Conservation (phyloP, 2,797 vertebrate species). For the Passerculus sandwichensis region DNA sequence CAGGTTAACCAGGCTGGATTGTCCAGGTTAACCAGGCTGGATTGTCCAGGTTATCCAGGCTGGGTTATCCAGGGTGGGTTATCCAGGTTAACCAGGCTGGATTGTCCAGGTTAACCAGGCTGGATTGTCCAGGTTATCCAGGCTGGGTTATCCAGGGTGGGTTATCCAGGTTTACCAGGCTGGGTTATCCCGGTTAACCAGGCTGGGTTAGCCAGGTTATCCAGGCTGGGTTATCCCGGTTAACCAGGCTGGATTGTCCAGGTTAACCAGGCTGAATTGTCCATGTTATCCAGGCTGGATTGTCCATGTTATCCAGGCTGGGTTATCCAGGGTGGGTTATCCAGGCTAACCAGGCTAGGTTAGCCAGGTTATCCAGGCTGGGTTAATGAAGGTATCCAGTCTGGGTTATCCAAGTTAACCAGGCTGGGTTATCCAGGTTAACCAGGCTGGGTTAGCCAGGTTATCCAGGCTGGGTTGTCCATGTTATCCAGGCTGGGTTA, state of each 20-base stretch:
- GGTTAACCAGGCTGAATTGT: too few relatives aligned
- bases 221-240: not conserved
- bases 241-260: fast-evolving
- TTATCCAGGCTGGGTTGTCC: too few relatives aligned
- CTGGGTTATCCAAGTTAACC: too few relatives aligned
- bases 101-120: fast-evolving
- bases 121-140: fast-evolving
- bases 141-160: fast-evolving
- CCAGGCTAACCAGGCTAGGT: too few relatives aligned
- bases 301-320: not conserved
- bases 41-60: fast-evolving
- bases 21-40: fast-evolving
- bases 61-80: fast-evolving
- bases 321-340: fast-evolving
- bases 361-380: too few relatives aligned
- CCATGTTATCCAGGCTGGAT: too few relatives aligned
- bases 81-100: fast-evolving
- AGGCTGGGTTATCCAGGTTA: too few relatives aligned
- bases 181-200: fast-evolving
- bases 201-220: too few relatives aligned
- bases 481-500: too few relatives aligned
- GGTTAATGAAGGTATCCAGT: too few relatives aligned
- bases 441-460: too few relatives aligned
- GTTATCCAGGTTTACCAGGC: fast-evolving
- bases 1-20: not conserved